A percentile compares a stretch with the other conserved stretches of the same genome.
Evolutionary conservation across 2,113 vertebrate species (phyloP).

Genomic region (Nycticryphes semicollaris): DNA sequence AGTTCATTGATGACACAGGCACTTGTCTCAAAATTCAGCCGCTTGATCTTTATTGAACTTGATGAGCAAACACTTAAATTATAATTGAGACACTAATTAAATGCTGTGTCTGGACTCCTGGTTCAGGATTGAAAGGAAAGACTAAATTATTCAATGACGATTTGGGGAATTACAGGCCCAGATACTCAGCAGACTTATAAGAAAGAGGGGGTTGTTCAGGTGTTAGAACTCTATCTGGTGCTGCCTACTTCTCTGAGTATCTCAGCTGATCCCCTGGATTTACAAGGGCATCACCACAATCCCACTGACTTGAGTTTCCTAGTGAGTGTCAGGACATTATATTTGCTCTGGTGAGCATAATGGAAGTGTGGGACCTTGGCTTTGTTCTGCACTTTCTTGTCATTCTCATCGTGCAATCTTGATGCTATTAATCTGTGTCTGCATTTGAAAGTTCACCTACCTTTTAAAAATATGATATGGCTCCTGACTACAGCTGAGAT

Average conservation of each 20-base stretch:
- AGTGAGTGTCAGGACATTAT: background rate
- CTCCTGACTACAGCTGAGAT: background rate
- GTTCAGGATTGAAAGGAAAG: slow-evolving; percentile 35
- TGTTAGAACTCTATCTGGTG: background rate
- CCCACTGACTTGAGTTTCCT: background rate
- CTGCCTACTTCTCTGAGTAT: background rate
- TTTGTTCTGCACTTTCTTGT: background rate
- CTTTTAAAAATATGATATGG: background rate
- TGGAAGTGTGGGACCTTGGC: background rate
- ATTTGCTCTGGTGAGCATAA: background rate
- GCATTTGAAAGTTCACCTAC: background rate
- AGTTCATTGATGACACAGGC: slow-evolving; percentile 46
- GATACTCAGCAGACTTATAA: background rate
- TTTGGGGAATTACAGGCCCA: background rate
- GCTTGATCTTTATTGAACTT: slow-evolving; percentile 69
- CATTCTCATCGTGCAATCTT: rapidly evolving
- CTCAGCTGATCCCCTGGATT: background rate
- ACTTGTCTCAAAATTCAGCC: slow-evolving; percentile 68
- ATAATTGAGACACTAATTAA: slow-evolving; percentile 72
- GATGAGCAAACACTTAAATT: slow-evolving; percentile 72
- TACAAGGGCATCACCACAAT: background rate
- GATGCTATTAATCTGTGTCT: background rate
- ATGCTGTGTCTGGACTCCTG: slow-evolving; percentile 14
- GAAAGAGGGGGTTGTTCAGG: background rate
- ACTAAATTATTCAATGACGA: background rate